A percentile compares a stretch with the other conserved stretches of the same genome.
phyloP scores from a whole-genome alignment of 2,888 invertebrate species.

The Myathropa florea region DNA sequence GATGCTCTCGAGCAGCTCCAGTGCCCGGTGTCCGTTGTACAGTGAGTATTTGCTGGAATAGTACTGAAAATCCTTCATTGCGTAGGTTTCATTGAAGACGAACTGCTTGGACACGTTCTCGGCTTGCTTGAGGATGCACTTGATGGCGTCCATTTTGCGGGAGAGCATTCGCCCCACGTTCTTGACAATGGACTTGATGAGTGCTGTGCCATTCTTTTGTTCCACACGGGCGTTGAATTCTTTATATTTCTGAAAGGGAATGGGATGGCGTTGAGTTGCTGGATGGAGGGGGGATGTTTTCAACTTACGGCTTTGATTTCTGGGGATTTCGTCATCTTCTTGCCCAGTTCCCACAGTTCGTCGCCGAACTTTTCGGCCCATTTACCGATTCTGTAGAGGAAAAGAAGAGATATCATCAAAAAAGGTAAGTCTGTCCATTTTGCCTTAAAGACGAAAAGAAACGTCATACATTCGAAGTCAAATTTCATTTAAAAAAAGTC shows the following conservation, averaged over 20 bases:
- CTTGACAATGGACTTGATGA: slow-evolving; percentile 89
- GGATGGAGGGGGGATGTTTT: neutral
- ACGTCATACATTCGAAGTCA: no score
- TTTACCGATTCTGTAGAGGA: slow-evolving; percentile 85
- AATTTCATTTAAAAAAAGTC: no score
- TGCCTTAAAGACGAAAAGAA: no score
- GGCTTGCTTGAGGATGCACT: slow-evolving; percentile 89
- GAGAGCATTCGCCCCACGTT: slow-evolving; percentile 93
- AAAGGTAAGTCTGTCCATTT: no score
- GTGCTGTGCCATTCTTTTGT: slow-evolving; percentile 88
- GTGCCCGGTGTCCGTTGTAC: slow-evolving; percentile 77
- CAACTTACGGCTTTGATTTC: slow-evolving; percentile 88
- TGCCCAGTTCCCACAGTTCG: slow-evolving; percentile 89
- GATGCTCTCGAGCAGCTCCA: slow-evolving; percentile 75
- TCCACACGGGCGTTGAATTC: slow-evolving; percentile 89
- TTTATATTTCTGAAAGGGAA: slow-evolving; percentile 85
- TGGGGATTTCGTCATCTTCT: slow-evolving; percentile 88
- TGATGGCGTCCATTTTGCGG: slow-evolving; percentile 94
- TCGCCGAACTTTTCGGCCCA: slow-evolving; percentile 91
- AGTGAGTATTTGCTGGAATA: slow-evolving; percentile 91
- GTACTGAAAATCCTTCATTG: slow-evolving; percentile 82
- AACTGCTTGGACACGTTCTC: slow-evolving; percentile 86
- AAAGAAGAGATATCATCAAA: no score
- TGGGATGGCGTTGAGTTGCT: neutral
- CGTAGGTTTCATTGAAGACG: slow-evolving; percentile 81